phyloP scores from a whole-genome alignment of 2,888 invertebrate genomes.

The Leucophenga montana region DNA sequence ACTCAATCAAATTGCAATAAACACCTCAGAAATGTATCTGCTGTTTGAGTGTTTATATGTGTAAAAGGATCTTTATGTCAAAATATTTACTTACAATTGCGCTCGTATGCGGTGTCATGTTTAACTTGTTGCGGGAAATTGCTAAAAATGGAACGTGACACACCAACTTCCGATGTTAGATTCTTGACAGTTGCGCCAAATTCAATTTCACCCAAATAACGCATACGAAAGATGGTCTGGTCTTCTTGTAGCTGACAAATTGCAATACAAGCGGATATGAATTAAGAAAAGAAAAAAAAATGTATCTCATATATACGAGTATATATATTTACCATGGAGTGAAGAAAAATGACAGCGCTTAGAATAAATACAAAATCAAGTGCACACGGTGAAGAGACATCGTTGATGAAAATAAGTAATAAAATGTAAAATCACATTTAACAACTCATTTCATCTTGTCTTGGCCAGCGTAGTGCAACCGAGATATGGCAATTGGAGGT shows the following conservation, averaged over 20 bases:
- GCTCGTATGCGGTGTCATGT: constrained; percentile 70
- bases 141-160: constrained; percentile 72
- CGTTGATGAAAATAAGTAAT: constrained; percentile 4
- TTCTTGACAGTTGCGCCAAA: constrained; percentile 72
- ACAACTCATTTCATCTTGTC: constrained; percentile 8
- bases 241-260: constrained; percentile 72
- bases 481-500: background rate
- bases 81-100: constrained; percentile 69
- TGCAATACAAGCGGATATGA: constrained; percentile 30
- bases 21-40: background rate
- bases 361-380: constrained; percentile 16
- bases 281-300: constrained; percentile 9
- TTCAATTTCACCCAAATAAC: constrained; percentile 73
- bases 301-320: too few relatives aligned
- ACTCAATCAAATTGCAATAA: too few relatives aligned
- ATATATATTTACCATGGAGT: background rate
- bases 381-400: background rate
- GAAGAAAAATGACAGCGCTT: background rate
- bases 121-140: constrained; percentile 73
- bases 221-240: constrained; percentile 72
- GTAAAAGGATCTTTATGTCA: background rate
- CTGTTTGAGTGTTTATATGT: background rate
- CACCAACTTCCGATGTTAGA: constrained; percentile 71
- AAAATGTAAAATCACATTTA: constrained; percentile 21
- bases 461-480: background rate